Evolutionary conservation across 2,797 vertebrate genomes (phyloP).

Genomic region (Crypturellus tataupa): DNA sequence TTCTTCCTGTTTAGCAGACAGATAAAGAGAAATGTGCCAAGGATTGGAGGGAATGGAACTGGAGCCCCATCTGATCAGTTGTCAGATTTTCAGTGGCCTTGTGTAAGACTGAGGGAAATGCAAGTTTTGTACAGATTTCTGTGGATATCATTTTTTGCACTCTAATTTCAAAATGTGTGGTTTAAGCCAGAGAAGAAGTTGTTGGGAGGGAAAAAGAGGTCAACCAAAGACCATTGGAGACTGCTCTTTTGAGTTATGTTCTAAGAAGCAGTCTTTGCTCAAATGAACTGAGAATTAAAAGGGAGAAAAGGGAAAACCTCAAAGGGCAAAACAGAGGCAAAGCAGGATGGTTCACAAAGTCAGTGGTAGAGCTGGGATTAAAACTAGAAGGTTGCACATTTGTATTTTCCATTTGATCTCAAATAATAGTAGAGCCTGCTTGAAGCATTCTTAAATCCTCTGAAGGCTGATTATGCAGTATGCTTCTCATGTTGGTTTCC

Average conservation of each 20-base stretch:
- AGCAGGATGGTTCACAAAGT: not conserved
- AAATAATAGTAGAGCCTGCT: conserved; percentile 7
- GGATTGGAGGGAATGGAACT: not conserved
- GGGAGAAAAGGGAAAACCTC: not conserved
- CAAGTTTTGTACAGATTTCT: not conserved
- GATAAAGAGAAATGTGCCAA: not conserved
- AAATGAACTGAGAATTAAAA: not conserved
- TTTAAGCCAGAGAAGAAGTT: not conserved
- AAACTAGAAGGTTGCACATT: not conserved
- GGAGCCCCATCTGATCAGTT: not conserved
- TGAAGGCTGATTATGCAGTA: conserved; percentile 36
- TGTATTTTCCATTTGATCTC: conserved; percentile 40
- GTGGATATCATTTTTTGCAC: not conserved
- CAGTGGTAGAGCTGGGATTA: not conserved
- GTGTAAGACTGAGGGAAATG: not conserved
- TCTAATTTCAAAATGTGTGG: not conserved
- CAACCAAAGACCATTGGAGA: not conserved
- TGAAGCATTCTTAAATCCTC: not conserved
- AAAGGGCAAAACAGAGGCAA: not conserved
- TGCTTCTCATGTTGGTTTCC: conserved; percentile 45
- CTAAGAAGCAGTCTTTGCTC: not conserved
- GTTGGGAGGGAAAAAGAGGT: not conserved
- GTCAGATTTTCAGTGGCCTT: not conserved
- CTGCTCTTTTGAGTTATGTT: not conserved
- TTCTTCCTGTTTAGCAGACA: not conserved